Evolutionary conservation across 2,113 vertebrate genomes (phyloP), one percentile per base, ranked within the genome.

Genomic region (Grantiella picta): DNA sequence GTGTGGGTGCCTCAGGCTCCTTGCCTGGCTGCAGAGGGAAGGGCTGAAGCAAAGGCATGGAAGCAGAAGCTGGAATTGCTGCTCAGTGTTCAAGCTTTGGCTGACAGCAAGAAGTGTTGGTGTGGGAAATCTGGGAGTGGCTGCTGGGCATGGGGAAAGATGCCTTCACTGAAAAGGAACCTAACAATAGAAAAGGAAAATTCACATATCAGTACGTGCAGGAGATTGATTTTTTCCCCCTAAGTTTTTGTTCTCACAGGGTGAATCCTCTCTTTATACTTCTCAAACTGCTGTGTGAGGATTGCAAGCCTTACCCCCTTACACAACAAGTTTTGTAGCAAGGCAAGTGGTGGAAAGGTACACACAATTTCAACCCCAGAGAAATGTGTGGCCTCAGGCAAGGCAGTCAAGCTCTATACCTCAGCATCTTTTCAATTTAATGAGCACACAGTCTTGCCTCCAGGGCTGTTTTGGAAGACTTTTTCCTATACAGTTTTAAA

Each of bases 371-470:
- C 84, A 89, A 44, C 33, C 31, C 50, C 52, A 73, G 60, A 92
- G 89, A 95, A 96, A 82, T 3, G 5, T 9, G 42, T 71, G 56
- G 76, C 93, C 92, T 75, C 64, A 38, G 86, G 96, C 85, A 89
- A 96, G 53, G 76, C 64, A 95, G 76, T 75, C 52, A 70, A 78
- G 53, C 75, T 90, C 52, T 83, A 73, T 78, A 68, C 76, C 52
- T 83, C 65, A 57, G 36, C 47, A 60, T 72, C 54, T 90, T 94
- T 90, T 68, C 60, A 81, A 78, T 77, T 93, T 88, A 95, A 68
- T 33, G 92, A 64, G 81, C 75, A 86, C 86, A 77, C 15, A 1
- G 44, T 53, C 64, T 40, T 81, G 72, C 80, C 82, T 65, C 38
- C 16, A 78, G 65, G 64, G 42, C 14, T 84, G 15, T 69, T 91